Base-by-base conservation (phyloP, 2,888 invertebrate genomes). In the Hecatera dysodea region DNA sequence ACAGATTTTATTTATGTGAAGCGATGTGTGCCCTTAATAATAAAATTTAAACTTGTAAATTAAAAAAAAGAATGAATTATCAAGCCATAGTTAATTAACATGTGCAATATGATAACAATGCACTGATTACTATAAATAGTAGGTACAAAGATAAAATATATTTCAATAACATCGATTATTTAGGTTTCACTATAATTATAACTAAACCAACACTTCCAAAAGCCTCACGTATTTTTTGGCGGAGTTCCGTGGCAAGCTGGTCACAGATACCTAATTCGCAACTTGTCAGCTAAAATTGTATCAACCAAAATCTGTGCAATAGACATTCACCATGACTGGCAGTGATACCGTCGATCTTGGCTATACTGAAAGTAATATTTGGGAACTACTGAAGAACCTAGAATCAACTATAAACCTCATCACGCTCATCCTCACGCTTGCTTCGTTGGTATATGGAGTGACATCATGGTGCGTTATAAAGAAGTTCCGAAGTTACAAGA, bases 401-500 rank as follows among this genome's bases (percentile, higher is more conserved):
- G 8, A 15, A 22, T 17, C 7, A n/a, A 57, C 6, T 22, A 22
- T 36, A 33, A 27, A 15, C 15, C 1, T 12, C 8, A n/a, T 56
- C n/a, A n/a, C 39, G 56, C 22, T 36, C 33, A 17, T 22, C 12
- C 17, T 57, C 9, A 61, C 46, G 7, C 9, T 61, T 17, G 2
- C 12, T 2, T 33, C 61, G 5, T 48, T 29, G 17, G 17, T 61
- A 17, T 61, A 61, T 11, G 61, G 61, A 33, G 17, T 61, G 17
- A 33, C 22, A 17, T 61, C 61, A 48, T 61, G 61, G 61, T 61
- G 46, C 9, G 9, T 48, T 7, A 8, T 61, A 5, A 33, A 33
- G 17, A 61, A 48, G 33, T 61, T 61, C n/a, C 27, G 61, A 6
- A 61, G 22, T 17, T 61, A 48, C 17, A 33, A 33, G 15, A 61